phyloP scores from a whole-genome alignment of 2,888 invertebrate species.

The Napeogenes inachia region DNA sequence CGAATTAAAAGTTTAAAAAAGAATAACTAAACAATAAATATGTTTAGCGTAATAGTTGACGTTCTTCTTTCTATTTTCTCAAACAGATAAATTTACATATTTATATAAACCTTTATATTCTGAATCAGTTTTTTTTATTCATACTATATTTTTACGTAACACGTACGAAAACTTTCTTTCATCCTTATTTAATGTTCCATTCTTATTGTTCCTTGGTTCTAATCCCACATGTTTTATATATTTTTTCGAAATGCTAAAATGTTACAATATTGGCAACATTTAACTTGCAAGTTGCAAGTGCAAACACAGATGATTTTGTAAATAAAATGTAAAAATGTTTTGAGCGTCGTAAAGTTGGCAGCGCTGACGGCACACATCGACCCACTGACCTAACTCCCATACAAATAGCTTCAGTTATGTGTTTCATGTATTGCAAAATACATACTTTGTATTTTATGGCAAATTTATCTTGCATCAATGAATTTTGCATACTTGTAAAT shows the following conservation, averaged over 20 bases:
- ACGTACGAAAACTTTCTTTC: neutral
- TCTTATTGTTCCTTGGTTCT: conserved; percentile 5
- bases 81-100: no score
- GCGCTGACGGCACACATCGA: conserved; percentile 14
- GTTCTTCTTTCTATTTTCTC: no score
- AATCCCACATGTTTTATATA: neutral
- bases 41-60: no score
- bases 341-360: conserved; percentile 14
- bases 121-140: no score
- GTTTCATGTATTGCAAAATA: conserved; percentile 11
- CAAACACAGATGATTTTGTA: conserved; percentile 17
- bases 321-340: conserved; percentile 21
- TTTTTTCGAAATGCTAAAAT: neutral
- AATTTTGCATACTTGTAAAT: neutral
- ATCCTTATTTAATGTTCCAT: conserved; percentile 1
- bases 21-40: no score
- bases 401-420: conserved; percentile 14
- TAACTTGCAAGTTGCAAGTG: conserved; percentile 6
- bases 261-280: conserved; percentile 2
- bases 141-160: neutral
- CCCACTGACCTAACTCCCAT: conserved; percentile 13
- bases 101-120: no score
- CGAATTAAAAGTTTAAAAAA: no score
- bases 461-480: conserved; percentile 3
- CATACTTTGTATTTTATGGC: conserved; percentile 4